Percentiles rank a stretch among this genome's conserved stretches.
Conservation (phyloP, 2,888 invertebrate species). For the Thumatha senex region DNA sequence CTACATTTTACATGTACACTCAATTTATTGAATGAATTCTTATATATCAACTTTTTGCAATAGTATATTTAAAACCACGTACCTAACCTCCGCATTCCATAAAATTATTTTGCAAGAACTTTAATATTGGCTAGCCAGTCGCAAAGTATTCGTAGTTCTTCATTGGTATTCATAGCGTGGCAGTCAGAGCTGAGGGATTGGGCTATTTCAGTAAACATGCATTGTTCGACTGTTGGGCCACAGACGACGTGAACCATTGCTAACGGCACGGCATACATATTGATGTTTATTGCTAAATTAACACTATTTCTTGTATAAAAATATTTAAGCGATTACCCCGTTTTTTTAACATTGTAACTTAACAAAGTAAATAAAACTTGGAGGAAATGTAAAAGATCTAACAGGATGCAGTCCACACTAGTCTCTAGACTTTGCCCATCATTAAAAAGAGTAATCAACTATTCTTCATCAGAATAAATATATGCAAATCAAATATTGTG, state of each 20-base stretch:
- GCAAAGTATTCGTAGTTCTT: slow-evolving; percentile 3
- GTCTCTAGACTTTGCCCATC: too few relatives aligned
- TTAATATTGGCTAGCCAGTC: slow-evolving; percentile 10
- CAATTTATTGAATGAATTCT: too few relatives aligned
- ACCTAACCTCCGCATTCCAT: slow-evolving; percentile 18
- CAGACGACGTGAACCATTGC: slow-evolving; percentile 19
- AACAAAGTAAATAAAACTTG: too few relatives aligned
- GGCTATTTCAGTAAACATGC: slow-evolving; percentile 43
- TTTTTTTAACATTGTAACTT: background rate
- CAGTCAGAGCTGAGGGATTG: slow-evolving; percentile 29
- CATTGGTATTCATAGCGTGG: slow-evolving; percentile 51
- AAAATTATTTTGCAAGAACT: slow-evolving; percentile 29
- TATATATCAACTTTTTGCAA: too few relatives aligned
- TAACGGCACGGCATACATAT: slow-evolving; percentile 25
- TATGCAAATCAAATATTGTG: too few relatives aligned
- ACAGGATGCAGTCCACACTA: too few relatives aligned
- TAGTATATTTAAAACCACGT: background rate
- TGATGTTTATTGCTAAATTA: slow-evolving; percentile 35
- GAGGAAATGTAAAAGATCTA: too few relatives aligned
- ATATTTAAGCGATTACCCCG: background rate
- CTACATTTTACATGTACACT: too few relatives aligned
- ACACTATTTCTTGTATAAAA: slow-evolving; percentile 4
- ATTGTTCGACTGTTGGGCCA: slow-evolving; percentile 52
- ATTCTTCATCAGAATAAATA: too few relatives aligned
- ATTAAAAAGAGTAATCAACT: too few relatives aligned